A percentile compares a stretch with the other conserved stretches of the same genome.
Conservation (phyloP, 2,113 vertebrate genomes). For the Myotis brandtii region DNA sequence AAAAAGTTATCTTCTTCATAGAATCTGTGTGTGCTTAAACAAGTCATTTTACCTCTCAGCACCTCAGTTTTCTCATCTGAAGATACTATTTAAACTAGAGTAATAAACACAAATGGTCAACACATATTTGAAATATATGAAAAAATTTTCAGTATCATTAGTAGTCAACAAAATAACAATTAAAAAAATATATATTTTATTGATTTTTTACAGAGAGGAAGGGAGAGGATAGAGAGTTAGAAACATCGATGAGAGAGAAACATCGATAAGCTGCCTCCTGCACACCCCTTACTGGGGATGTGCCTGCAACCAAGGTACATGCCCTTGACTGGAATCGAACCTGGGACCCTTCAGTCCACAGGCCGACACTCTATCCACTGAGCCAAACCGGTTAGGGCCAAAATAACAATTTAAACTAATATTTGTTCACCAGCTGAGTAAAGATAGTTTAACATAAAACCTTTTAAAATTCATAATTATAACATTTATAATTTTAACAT, state of each 20-base stretch:
- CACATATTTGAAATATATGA: conserved; percentile 2
- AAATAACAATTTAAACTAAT: conserved; percentile 12
- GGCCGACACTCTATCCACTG: no score
- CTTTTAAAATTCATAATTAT: neutral
- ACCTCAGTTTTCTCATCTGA: conserved; percentile 16
- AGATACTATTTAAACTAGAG: conserved; percentile 16
- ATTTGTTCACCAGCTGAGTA: neutral
- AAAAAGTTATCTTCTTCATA: neutral
- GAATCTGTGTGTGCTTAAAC: neutral
- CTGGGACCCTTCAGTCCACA: no score
- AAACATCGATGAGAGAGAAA: no score
- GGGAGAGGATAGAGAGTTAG: no score
- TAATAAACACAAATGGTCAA: neutral
- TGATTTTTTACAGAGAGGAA: no score
- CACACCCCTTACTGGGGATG: no score
- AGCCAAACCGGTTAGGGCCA: no score
- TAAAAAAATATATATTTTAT: no score
- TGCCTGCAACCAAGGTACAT: no score
- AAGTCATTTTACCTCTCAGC: conserved; percentile 9
- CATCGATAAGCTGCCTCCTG: no score
- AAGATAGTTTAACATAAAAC: conserved; percentile 29
- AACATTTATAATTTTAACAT: conserved; percentile 23
- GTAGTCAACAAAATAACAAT: neutral
- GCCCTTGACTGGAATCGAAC: no score
- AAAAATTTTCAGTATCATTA: neutral